phyloP scores from a whole-genome alignment of 2,797 vertebrate genomes.

The Dendrocincla tyrannina region DNA sequence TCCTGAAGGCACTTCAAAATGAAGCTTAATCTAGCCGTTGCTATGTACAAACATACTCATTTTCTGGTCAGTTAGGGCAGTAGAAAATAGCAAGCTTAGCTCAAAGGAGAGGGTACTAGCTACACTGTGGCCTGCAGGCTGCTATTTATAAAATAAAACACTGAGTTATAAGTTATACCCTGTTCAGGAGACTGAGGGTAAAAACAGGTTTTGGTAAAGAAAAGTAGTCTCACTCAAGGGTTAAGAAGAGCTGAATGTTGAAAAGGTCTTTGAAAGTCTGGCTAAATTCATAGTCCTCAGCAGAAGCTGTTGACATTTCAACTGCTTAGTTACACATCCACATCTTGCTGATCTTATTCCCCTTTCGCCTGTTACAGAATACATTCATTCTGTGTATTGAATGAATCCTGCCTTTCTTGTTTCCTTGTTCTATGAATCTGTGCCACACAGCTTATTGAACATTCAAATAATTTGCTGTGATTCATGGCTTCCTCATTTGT shows the following conservation, averaged over 20 bases:
- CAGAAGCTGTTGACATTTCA: background rate
- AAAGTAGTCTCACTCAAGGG: background rate
- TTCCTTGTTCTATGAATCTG: background rate
- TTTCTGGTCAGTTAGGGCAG: background rate
- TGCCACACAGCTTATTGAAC: background rate
- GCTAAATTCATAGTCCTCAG: background rate
- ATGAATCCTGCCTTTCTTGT: background rate
- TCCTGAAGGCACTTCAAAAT: background rate
- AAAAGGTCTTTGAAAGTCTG: background rate
- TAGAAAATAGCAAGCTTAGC: background rate
- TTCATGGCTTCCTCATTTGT: background rate
- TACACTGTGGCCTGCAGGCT: background rate
- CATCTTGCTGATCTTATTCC: background rate
- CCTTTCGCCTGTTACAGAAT: background rate
- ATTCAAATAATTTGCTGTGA: background rate
- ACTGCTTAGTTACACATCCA: background rate
- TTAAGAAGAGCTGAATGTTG: background rate
- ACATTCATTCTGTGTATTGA: background rate
- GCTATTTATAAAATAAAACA: background rate
- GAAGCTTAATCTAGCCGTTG: background rate
- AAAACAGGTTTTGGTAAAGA: background rate
- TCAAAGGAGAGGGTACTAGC: background rate
- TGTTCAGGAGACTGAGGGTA: background rate
- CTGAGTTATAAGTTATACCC: background rate
- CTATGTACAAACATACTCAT: background rate